phyloP scores from a whole-genome alignment of 2,113 vertebrate species.

The Larimichthys crocea region DNA sequence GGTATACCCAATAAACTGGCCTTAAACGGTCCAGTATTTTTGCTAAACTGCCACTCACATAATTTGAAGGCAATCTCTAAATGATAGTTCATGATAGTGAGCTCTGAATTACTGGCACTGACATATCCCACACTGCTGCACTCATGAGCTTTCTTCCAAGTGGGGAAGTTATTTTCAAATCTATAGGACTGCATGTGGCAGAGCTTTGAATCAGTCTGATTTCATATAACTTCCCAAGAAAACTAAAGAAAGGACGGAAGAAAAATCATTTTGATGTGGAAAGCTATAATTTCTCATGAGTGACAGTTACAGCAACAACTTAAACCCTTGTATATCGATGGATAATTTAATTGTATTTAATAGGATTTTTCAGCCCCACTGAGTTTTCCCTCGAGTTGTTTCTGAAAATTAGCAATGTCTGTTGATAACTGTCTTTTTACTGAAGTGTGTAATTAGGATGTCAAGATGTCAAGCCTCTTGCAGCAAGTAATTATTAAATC shows the following conservation, averaged over 20 bases:
- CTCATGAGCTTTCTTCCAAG: background rate
- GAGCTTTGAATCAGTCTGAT: too few relatives aligned
- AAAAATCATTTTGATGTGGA: too few relatives aligned
- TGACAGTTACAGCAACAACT: background rate
- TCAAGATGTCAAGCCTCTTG: slow-evolving; percentile 29
- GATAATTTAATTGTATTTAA: background rate
- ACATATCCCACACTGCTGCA: background rate
- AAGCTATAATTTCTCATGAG: background rate
- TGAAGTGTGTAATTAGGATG: slow-evolving; percentile 54
- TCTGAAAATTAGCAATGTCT: background rate
- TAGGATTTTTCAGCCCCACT: background rate
- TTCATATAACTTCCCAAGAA: too few relatives aligned
- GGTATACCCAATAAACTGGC: background rate
- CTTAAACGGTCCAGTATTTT: background rate
- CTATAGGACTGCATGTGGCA: too few relatives aligned
- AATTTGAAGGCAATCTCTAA: background rate
- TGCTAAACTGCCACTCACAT: background rate
- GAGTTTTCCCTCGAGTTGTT: slow-evolving; percentile 6
- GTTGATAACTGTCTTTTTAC: slow-evolving; percentile 15
- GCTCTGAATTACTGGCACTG: background rate
- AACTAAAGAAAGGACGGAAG: too few relatives aligned
- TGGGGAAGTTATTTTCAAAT: too few relatives aligned
- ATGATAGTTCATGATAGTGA: background rate
- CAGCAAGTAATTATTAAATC: slow-evolving; percentile 35
- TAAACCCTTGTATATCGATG: background rate